These are phyloP conservation scores for Bugula neritina DNA, from an alignment of 2,888 invertebrate species.

Conservation along the genomic window DNA sequence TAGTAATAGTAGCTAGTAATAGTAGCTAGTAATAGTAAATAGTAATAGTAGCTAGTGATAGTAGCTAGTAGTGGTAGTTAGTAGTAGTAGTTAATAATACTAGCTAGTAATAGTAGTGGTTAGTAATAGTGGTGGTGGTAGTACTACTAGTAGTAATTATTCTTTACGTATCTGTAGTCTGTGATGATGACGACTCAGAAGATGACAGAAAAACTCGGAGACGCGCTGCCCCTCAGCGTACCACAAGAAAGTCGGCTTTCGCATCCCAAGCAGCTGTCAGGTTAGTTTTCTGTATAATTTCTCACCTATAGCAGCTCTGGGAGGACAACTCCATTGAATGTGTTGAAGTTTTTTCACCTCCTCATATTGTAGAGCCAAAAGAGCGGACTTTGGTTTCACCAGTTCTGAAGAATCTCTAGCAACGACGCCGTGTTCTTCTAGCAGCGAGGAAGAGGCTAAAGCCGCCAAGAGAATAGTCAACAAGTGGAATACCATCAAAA, in stretches of 20 bases:
- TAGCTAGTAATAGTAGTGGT: too few species aligned
- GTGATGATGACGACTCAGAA: constrained; percentile 18
- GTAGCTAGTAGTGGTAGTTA: too few species aligned
- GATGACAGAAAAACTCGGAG: neutral
- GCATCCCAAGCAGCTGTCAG: constrained; percentile 5
- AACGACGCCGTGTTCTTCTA: constrained; percentile 22
- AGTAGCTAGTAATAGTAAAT: too few species aligned
- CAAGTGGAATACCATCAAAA: constrained; percentile 13
- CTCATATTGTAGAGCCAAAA: neutral
- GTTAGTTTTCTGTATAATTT: neutral
- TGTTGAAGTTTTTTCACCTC: neutral
- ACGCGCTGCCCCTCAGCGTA: neutral
- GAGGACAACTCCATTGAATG: neutral
- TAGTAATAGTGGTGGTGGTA: too few species aligned
- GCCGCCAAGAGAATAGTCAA: neutral
- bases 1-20: too few species aligned
- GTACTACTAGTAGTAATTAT: too few species aligned
- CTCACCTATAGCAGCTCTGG: neutral
- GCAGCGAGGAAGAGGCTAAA: constrained; percentile 1
- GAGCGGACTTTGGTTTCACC: constrained; percentile 16
- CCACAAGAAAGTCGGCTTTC: neutral
- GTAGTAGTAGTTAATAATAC: too few species aligned
- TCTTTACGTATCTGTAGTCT: too few species aligned
- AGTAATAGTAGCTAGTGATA: too few species aligned
- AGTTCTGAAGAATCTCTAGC: constrained; percentile 10